Evolutionary conservation across 2,888 invertebrate species (phyloP).

Genomic region (Drosophila leonis): DNA sequence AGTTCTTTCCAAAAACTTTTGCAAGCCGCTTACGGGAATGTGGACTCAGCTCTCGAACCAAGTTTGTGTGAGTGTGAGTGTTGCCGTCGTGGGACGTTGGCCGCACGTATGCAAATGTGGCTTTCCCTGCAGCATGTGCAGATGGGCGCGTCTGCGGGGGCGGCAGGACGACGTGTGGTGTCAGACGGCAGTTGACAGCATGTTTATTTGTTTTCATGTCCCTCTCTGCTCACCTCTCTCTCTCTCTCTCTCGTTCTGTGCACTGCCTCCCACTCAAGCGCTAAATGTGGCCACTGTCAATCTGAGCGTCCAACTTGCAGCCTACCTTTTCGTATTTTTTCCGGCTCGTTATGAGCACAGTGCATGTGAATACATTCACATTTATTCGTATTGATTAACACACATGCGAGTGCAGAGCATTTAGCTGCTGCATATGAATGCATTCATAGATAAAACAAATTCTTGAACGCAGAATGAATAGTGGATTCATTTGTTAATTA

Average conservation of each 20-base stretch:
- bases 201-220: conserved; percentile 75
- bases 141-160: conserved; percentile 42
- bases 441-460: not conserved
- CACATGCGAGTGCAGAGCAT: not conserved
- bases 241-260: not conserved
- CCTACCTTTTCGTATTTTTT: conserved; percentile 17
- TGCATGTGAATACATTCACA: conserved; percentile 2
- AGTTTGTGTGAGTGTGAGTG: conserved; percentile 12
- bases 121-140: conserved; percentile 38
- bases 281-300: conserved; percentile 50
- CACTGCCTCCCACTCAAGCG: not conserved
- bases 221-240: conserved; percentile 8
- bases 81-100: conserved; percentile 55
- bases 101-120: conserved; percentile 67
- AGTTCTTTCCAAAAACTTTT: conserved; percentile 80
- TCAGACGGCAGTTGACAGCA: conserved; percentile 82
- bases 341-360: conserved; percentile 16
- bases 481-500: not conserved
- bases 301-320: conserved; percentile 37
- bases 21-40: conserved; percentile 47
- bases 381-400: not conserved
- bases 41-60: conserved; percentile 32
- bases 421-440: too few species aligned
- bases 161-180: conserved; percentile 69
- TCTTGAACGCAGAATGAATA: not conserved